Evolutionary conservation across 2,113 vertebrate species (phyloP).

Genomic region (Pygoscelis antarcticus): DNA sequence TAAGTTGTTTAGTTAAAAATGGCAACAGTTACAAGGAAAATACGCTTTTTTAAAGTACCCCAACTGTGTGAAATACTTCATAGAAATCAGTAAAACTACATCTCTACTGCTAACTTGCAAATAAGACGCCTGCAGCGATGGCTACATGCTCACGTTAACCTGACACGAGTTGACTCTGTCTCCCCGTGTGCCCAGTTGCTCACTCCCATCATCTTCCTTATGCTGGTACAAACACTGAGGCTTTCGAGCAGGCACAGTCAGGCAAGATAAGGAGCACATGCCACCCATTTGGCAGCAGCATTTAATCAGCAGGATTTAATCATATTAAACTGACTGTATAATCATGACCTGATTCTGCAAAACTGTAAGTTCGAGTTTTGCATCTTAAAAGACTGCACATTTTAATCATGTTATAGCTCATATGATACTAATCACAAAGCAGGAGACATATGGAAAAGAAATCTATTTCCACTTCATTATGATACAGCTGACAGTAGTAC

Average conservation of each 20-base stretch:
- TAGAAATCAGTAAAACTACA: not conserved
- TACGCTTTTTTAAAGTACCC: not conserved
- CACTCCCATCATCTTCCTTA: not conserved
- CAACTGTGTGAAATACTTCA: not conserved
- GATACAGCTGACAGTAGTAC: not conserved
- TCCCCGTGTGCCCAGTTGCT: not conserved
- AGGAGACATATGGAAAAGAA: not conserved
- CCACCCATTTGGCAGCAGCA: not conserved
- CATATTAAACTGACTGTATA: slow-evolving; percentile 1
- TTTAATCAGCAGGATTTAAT: slow-evolving; percentile 35
- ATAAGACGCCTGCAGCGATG: not conserved
- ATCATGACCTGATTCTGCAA: slow-evolving; percentile 45
- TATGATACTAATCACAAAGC: not conserved
- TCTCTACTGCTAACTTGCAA: not conserved
- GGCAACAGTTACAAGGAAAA: not conserved
- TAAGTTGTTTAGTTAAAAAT: not conserved
- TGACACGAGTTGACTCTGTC: not conserved
- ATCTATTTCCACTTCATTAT: not conserved
- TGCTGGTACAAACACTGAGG: not conserved
- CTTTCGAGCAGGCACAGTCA: not conserved
- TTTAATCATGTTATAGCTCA: not conserved
- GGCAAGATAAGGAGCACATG: not conserved
- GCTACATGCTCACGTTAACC: accelerated
- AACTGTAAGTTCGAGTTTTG: not conserved
- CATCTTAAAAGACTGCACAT: not conserved